Percentiles rank a stretch among this genome's conserved stretches.
Conservation (phyloP, 2,113 vertebrate species). For the Sylvietta virens region DNA sequence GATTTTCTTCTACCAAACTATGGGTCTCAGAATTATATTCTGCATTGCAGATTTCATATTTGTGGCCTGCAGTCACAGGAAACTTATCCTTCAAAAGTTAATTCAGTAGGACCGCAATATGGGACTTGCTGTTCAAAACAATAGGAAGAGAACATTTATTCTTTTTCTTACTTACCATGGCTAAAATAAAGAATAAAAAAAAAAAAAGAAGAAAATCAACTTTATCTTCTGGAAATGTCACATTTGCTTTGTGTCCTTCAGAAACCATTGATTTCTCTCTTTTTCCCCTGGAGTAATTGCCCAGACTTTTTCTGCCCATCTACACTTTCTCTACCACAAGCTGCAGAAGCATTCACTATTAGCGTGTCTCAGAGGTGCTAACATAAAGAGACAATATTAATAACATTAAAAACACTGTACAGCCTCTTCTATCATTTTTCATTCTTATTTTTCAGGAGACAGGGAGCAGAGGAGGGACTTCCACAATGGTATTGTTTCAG, state of each 20-base stretch:
- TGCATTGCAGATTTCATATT: not conserved
- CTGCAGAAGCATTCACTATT: not conserved
- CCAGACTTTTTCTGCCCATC: not conserved
- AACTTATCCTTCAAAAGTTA: not conserved
- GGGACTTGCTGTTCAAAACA: not conserved
- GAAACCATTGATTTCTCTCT: slow-evolving; percentile 12
- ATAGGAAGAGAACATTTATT: not conserved
- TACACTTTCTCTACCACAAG: not conserved
- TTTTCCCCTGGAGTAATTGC: not conserved
- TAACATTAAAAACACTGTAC: not conserved
- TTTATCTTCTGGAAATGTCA: not conserved
- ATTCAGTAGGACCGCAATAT: not conserved
- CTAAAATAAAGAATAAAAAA: not conserved
- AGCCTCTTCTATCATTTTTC: not conserved
- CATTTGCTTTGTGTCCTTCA: not conserved
- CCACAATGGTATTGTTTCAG: slow-evolving; percentile 51
- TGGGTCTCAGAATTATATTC: not conserved
- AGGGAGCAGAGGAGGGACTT: slow-evolving; percentile 4
- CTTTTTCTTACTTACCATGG: not conserved
- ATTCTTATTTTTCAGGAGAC: slow-evolving; percentile 41
- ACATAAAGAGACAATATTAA: not conserved
- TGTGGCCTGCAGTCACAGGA: slow-evolving; percentile 1
- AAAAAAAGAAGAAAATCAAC: not conserved
- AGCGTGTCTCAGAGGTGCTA: not conserved
- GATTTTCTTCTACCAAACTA: not conserved